Evolutionary conservation across 2,113 vertebrate species (phyloP).

Genomic region (Gopherus evgoodei): DNA sequence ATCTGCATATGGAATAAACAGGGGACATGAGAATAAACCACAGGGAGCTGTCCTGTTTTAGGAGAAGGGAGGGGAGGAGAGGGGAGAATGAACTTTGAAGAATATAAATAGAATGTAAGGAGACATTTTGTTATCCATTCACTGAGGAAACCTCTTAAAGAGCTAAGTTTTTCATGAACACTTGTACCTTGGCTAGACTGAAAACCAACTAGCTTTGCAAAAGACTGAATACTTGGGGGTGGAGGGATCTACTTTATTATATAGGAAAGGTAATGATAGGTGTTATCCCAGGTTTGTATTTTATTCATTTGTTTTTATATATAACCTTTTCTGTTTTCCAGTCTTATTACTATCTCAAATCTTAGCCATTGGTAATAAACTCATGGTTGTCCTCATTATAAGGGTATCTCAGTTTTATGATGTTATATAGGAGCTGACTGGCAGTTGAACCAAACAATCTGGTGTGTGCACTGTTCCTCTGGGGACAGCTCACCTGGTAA

Average conservation of each 20-base stretch:
- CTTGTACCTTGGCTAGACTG: neutral
- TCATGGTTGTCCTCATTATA: neutral
- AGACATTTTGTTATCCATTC: neutral
- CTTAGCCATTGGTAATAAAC: neutral
- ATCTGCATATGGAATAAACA: neutral
- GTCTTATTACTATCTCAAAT: neutral
- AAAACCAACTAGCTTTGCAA: neutral
- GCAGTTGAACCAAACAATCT: neutral
- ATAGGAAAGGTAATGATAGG: neutral
- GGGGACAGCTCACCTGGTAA: neutral
- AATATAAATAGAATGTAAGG: neutral
- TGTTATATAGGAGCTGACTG: neutral
- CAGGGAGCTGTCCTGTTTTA: neutral
- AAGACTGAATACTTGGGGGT: neutral
- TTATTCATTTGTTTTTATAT: neutral
- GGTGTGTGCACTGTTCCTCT: neutral
- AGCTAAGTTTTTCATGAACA: neutral
- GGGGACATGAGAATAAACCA: neutral
- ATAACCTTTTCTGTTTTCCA: neutral
- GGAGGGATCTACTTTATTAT: neutral
- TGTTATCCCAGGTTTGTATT: too few relatives aligned
- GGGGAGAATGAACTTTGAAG: neutral
- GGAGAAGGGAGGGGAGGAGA: too few relatives aligned
- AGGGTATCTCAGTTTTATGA: neutral
- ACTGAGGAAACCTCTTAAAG: neutral